Evolutionary conservation across 2,888 invertebrate species (phyloP).

Genomic region (Ectemnius continuus): DNA sequence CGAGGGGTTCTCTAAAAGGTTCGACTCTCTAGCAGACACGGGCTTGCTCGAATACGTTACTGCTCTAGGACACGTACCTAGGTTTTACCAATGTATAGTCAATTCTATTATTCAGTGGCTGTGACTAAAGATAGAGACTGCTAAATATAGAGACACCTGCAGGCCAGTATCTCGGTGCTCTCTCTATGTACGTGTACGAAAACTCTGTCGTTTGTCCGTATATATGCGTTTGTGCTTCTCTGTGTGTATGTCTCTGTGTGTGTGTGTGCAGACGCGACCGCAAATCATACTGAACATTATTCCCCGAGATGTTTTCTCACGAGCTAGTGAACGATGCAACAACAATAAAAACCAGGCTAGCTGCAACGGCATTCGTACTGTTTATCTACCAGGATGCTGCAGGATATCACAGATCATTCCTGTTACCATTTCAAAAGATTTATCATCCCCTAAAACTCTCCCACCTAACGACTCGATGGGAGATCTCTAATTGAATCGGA

Average conservation of each 20-base stretch:
- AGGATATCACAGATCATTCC: no score
- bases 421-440: no score
- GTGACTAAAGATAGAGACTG: conserved; percentile 68
- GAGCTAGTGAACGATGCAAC: no score
- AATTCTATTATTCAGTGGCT: conserved; percentile 72
- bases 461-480: no score
- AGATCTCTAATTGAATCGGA: no score
- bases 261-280: not conserved
- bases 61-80: conserved; percentile 71
- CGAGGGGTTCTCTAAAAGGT: conserved; percentile 48
- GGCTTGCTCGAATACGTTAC: conserved; percentile 66
- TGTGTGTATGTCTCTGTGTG: no score
- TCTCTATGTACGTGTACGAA: conserved; percentile 20
- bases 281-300: no score
- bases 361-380: no score
- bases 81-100: conserved; percentile 69
- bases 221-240: not conserved
- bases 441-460: no score
- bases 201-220: conserved; percentile 29
- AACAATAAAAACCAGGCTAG: no score
- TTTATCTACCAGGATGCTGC: no score
- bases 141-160: conserved; percentile 70
- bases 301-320: no score
- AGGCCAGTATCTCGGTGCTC: conserved; percentile 46
- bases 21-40: conserved; percentile 66